Evolutionary conservation across 2,113 vertebrate species (phyloP).

Genomic region (Poeciliopsis retropinna): DNA sequence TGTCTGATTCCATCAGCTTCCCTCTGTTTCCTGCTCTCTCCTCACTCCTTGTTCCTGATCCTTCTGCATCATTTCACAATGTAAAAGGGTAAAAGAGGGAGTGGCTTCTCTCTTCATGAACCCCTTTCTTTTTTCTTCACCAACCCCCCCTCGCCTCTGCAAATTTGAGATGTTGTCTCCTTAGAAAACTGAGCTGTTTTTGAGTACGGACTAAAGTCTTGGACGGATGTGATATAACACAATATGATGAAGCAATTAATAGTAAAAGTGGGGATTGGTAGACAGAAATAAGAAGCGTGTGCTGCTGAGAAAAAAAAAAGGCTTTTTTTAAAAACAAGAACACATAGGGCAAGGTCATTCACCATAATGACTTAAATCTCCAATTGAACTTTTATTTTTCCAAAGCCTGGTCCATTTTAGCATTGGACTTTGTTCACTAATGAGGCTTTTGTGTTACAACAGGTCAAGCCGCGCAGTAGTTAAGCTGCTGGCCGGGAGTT

Average conservation of each 20-base stretch:
- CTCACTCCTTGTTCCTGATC: neutral
- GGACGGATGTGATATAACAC: neutral
- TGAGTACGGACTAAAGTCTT: constrained; percentile 24
- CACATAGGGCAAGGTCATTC: neutral
- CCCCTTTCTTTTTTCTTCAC: constrained; percentile 25
- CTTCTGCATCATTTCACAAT: constrained; percentile 31
- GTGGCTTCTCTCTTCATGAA: constrained; percentile 55
- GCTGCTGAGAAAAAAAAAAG: constrained; percentile 1
- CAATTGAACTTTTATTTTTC: neutral
- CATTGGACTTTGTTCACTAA: neutral
- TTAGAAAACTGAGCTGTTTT: constrained; percentile 47
- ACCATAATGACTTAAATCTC: neutral
- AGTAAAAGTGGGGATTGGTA: neutral
- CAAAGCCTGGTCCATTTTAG: neutral
- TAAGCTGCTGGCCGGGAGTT: constrained; percentile 8
- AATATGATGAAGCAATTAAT: constrained; percentile 16
- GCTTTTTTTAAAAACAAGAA: constrained; percentile 9
- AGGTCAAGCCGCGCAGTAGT: neutral
- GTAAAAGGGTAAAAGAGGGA: constrained; percentile 64
- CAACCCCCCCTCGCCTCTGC: neutral
- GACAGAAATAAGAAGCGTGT: neutral
- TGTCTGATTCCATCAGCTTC: constrained; percentile 54
- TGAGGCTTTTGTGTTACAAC: constrained; percentile 1
- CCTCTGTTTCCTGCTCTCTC: constrained; percentile 13
- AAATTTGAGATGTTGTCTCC: constrained; percentile 48